phyloP scores from a whole-genome alignment of 1,140 invertebrate genomes.

The Theocolax elegans region DNA sequence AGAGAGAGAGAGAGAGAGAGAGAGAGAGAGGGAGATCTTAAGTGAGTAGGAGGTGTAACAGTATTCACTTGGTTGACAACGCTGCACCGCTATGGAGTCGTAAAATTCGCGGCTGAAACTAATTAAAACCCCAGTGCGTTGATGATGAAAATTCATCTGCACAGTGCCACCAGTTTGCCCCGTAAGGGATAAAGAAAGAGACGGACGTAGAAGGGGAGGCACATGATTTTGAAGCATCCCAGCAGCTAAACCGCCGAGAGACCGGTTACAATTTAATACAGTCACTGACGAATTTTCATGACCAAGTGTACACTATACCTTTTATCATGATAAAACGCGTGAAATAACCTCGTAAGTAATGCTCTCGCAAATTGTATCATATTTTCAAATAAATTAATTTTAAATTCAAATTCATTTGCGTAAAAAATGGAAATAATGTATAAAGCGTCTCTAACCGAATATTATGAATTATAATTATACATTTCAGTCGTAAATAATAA shows the following conservation, averaged over 20 bases:
- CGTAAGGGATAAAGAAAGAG: too few species aligned
- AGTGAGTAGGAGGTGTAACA: too few species aligned
- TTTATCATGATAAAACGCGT: constrained; percentile 13
- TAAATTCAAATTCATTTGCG: constrained; percentile 18
- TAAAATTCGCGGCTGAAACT: constrained; percentile 35
- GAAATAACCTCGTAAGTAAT: constrained; percentile 9
- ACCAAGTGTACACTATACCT: background rate
- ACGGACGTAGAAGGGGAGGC: background rate
- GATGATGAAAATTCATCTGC: constrained; percentile 26
- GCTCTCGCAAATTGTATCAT: background rate
- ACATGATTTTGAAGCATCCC: background rate
- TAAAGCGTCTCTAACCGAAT: too few species aligned
- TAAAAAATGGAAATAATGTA: too few species aligned
- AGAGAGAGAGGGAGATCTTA: too few species aligned
- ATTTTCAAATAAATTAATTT: background rate
- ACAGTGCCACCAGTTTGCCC: too few species aligned
- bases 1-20: too few species aligned
- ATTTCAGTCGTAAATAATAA: too few species aligned
- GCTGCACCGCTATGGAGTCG: background rate
- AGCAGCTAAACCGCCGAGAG: background rate
- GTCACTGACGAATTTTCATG: background rate
- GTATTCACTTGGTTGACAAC: too few species aligned
- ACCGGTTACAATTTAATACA: background rate
- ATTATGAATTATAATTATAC: too few species aligned
- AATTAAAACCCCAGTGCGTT: constrained; percentile 33